These are phyloP conservation scores for Alectura lathami DNA, from an alignment of 2,113 vertebrate species.

Conservation along the genomic window DNA sequence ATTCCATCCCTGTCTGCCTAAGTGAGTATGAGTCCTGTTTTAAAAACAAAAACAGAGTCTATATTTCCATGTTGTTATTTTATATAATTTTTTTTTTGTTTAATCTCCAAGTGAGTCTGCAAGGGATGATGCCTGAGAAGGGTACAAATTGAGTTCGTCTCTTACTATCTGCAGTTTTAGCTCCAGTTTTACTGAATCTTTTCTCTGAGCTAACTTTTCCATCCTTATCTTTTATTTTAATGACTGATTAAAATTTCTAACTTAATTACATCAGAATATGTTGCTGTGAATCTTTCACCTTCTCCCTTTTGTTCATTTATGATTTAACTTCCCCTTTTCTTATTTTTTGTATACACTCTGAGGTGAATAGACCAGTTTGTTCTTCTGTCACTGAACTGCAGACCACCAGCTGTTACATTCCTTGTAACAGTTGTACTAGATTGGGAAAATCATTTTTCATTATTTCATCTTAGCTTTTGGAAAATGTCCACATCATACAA, in stretches of 20 bases:
- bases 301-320: not conserved
- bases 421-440: not conserved
- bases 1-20: not conserved
- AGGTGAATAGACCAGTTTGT: not conserved
- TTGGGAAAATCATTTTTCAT: not conserved
- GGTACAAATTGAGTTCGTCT: not conserved
- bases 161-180: not conserved
- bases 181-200: not conserved
- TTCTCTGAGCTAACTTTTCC: not conserved
- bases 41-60: not conserved
- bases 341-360: not conserved
- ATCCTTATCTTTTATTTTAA: not conserved
- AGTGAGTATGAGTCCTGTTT: fast-evolving
- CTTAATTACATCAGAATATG: not conserved
- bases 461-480: not conserved
- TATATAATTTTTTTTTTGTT: too few species aligned
- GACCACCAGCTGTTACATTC: not conserved
- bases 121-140: not conserved
- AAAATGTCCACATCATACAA: not conserved
- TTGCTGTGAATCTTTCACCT: not conserved
- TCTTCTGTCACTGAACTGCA: not conserved
- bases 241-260: not conserved
- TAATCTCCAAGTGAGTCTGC: not conserved
- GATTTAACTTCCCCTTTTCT: not conserved
- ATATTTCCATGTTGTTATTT: not conserved